phyloP scores from a whole-genome alignment of 2,113 vertebrate species.

The Puffinus mauretanicus region DNA sequence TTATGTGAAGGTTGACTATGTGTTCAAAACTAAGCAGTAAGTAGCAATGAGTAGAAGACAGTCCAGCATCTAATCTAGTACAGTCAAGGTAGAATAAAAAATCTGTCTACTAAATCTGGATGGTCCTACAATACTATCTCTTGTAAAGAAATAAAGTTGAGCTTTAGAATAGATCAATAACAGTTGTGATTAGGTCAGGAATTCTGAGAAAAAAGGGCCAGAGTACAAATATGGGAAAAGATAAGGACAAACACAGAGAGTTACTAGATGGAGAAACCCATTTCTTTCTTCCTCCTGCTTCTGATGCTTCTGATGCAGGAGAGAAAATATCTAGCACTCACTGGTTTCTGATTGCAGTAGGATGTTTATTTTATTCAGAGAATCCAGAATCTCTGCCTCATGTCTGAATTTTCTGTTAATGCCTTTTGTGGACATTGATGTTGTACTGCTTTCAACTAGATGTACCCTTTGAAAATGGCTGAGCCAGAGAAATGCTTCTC shows the following conservation, averaged over 20 bases:
- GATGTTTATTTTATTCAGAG: neutral
- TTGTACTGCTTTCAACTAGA: neutral
- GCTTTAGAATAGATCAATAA: neutral
- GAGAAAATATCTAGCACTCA: neutral
- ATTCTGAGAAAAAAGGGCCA: neutral
- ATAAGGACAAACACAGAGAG: neutral
- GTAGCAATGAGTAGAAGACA: neutral
- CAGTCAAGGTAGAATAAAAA: neutral
- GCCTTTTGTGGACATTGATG: neutral
- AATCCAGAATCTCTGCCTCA: neutral
- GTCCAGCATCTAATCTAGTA: neutral
- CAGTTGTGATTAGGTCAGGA: neutral
- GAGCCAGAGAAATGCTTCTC: neutral
- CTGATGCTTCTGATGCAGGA: neutral
- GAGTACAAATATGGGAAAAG: neutral
- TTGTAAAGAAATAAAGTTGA: neutral
- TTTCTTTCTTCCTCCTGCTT: neutral
- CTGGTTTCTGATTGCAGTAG: neutral
- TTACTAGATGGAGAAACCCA: neutral
- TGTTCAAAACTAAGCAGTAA: neutral
- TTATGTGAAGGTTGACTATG: neutral
- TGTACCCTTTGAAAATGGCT: neutral
- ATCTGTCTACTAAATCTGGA: neutral
- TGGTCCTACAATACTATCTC: neutral
- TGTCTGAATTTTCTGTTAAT: neutral